Evolutionary conservation across 1,140 invertebrate genomes (phyloP), one percentile per base, ranked within the genome.

Genomic region (Cyclargus thomasi): DNA sequence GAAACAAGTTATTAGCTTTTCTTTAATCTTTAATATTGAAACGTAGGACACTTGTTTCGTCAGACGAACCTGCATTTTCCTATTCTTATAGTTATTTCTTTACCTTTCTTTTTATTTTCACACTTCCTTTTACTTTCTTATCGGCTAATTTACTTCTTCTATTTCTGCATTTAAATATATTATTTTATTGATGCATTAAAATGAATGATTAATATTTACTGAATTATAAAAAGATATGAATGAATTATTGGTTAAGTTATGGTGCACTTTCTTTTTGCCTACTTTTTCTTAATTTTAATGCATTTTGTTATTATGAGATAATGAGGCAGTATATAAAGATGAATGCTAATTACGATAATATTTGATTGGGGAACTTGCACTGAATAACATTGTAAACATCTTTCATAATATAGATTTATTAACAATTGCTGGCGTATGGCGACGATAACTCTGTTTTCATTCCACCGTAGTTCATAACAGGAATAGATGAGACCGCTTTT

Each of bases 231-330:
- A 70, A 68, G 55, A 68, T 77, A 74, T 76, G 78, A 81, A 86
- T 83, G 76, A 70, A 74, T 72, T 62, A 74, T 75, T 77, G 77
- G 69, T 76, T 76, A 77, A 74, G 70, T 70, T 79, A 78, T 80
- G 74, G 77, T 78, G 83, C 86, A 88, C 83, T 85, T 82, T 82
- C 75, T 78, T 85, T 86, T 71, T 79, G 81, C 78, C 81, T 76
- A 78, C 82, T 81, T 83, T 74, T 71, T 84, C 80, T 67, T 64
- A 67, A 80, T 79, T 82, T 85, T 74, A 79, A 78, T 80, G 85
- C 85, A 89, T 86, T 83, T 78, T 79, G 78, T 80, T 77, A 77
- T 77, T 73, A 75, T 80, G 73, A 81, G 68, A 75, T 81, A 76
- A 80, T 78, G 78, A 85, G 74, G 83, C 79, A 85, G 79, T 85